Base-by-base conservation (phyloP, 2,113 vertebrate species). In the Trogon melanurus region DNA sequence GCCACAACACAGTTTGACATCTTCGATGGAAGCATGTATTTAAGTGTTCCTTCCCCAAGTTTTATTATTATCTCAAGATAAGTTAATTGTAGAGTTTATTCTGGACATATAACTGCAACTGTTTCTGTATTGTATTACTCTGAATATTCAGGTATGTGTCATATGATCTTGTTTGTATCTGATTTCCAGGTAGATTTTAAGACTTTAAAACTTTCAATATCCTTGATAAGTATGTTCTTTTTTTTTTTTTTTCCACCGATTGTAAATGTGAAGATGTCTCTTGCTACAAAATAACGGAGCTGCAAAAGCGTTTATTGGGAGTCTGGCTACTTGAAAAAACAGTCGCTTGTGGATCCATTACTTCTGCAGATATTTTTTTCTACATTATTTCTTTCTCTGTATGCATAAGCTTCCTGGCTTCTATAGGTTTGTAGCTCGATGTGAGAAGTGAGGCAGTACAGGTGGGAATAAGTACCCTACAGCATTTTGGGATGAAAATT, bases 11-110 rank as follows among this genome's bases (percentile, higher is more conserved):
- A 12, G 20, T 51, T 66, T 56, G 38, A 56, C 50, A 30, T 29
- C 16, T 60, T 64, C 29, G 16, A 0, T 48, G 30, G 47, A 65
- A 47, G 25, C 20, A 4, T 21, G 18, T 7, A 6, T 54, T 48
- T 36, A 18, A 47, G 25, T 53, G 32, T 60, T 64, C 26, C 36
- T 12, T 2, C 30, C 11, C 3, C 0, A 0, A 18, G 7, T 23
- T 36, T 26, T 44, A 23, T 32, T 76, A 64, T 12, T 65, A 32
- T 38, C 67, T 73, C 54, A 69, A 30, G 41, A 41, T 41, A 41
- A 41, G 10, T 41, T 41, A 41, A 41, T 41, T 10, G 41, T 41
- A 41, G 11, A 11, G 41, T 41, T 41, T 41, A 11, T 41, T 41
- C 41, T 41, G 11, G 11, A 15, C 11, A 13, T 23, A 13, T 27